These are phyloP conservation scores for Tragelaphus buxtoni DNA, from an alignment of 2,113 vertebrate species.

Conservation along the genomic window DNA sequence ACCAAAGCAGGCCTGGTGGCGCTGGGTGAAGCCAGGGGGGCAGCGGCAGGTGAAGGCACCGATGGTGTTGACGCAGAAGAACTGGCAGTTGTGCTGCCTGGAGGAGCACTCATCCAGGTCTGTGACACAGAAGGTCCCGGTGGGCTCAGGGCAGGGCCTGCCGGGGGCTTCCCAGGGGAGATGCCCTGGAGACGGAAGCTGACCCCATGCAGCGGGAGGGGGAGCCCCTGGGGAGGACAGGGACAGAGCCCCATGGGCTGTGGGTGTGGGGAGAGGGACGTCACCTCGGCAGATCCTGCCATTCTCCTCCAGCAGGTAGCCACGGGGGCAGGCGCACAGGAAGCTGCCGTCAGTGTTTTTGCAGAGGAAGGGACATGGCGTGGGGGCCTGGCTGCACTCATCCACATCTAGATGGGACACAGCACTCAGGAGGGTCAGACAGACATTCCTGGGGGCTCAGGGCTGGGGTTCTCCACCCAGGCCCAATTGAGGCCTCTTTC, in stretches of 20 bases:
- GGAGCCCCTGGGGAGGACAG: neutral
- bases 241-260: neutral
- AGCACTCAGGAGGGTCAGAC: neutral
- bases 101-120: conserved; percentile 95
- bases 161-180: neutral
- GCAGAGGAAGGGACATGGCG: conserved; percentile 94
- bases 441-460: neutral
- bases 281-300: conserved; percentile 95
- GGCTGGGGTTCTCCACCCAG: neutral
- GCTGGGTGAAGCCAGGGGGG: conserved; percentile 92
- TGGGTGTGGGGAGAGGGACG: neutral
- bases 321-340: conserved; percentile 93
- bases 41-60: conserved; percentile 95
- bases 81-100: conserved; percentile 97
- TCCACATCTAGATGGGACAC: conserved; percentile 85
- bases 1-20: conserved; percentile 93
- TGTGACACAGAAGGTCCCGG: conserved; percentile 46
- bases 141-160: neutral
- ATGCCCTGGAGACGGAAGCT: neutral
- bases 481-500: neutral
- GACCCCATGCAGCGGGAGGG: neutral
- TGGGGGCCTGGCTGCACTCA: conserved; percentile 91
- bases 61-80: conserved; percentile 93
- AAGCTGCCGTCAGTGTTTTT: conserved; percentile 97
- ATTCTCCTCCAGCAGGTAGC: conserved; percentile 91